phyloP scores from a whole-genome alignment of 35 echinoderm and acorn worm species.

The Stichopus chloronotus region DNA sequence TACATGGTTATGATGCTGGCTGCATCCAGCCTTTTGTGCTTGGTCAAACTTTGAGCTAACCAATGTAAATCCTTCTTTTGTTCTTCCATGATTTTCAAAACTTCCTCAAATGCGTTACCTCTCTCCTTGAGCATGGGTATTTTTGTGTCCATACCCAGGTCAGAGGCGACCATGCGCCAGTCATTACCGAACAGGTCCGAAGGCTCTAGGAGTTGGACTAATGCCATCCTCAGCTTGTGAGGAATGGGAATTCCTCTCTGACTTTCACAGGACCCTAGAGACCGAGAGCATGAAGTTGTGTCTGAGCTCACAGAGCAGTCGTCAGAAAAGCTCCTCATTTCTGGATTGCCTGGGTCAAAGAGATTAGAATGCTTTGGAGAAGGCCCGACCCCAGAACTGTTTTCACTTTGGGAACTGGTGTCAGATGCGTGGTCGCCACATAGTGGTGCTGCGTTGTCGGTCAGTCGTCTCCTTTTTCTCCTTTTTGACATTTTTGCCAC shows the following conservation, averaged over 20 bases:
- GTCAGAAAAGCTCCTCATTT: background rate
- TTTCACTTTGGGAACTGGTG: background rate
- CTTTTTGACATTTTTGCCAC: background rate
- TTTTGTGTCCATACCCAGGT: conserved; percentile 61
- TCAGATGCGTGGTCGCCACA: background rate
- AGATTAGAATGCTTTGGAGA: background rate
- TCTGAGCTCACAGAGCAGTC: background rate
- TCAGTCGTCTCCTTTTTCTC: background rate
- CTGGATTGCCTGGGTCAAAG: background rate
- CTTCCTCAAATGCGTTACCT: conserved; percentile 52
- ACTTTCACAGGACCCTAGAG: background rate
- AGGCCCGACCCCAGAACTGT: background rate
- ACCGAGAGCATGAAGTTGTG: background rate
- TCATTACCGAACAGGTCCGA: conserved; percentile 65
- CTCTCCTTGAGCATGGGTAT: conserved; percentile 60
- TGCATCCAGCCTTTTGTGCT: conserved; percentile 72
- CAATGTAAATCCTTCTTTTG: conserved; percentile 63
- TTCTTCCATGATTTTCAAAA: conserved; percentile 69
- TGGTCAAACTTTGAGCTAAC: conserved; percentile 56
- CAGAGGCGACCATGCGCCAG: conserved; percentile 84
- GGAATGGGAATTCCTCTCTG: background rate
- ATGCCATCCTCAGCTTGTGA: conserved; percentile 41
- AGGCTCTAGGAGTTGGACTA: conserved; percentile 65
- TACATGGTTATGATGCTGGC: conserved; percentile 55
- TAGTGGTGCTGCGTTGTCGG: background rate